These are phyloP conservation scores for Formica exsecta DNA, from an alignment of 1,140 invertebrate species.

Conservation along the genomic window DNA sequence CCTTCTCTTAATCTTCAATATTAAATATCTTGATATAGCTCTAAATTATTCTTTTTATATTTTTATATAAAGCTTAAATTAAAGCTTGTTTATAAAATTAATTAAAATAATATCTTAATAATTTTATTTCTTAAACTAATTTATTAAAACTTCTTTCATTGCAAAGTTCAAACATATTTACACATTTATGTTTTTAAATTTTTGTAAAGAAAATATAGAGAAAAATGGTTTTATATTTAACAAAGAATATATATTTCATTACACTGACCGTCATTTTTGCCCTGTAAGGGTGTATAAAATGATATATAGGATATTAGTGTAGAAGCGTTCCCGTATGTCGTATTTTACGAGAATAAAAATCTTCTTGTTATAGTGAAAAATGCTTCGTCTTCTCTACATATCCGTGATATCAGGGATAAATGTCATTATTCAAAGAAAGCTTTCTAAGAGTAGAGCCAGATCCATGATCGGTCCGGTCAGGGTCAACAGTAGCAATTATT, in stretches of 20 bases:
- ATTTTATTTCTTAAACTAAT: not conserved
- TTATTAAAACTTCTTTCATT: not conserved
- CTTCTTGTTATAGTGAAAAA: conserved; percentile 18
- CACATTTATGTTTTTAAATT: not conserved
- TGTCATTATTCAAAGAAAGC: conserved; percentile 45
- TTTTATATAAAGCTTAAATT: not conserved
- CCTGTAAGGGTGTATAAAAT: not conserved
- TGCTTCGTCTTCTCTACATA: not conserved
- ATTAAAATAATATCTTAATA: not conserved
- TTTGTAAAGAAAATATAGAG: not conserved
- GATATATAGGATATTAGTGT: not conserved
- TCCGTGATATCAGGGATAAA: not conserved
- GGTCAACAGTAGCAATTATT: conserved; percentile 47
- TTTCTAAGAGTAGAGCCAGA: conserved; percentile 12
- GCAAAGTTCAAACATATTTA: not conserved
- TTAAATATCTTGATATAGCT: not conserved
- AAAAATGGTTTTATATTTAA: not conserved
- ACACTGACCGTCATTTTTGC: not conserved
- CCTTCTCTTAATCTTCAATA: not conserved
- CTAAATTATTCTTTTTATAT: not conserved
- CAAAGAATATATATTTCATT: not conserved
- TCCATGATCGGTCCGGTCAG: conserved; percentile 41
- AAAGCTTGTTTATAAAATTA: conserved; percentile 2
- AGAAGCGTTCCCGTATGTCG: not conserved
- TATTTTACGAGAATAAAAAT: not conserved